Base-by-base conservation (phyloP, 2,888 invertebrate species). In the Nineta flava region DNA sequence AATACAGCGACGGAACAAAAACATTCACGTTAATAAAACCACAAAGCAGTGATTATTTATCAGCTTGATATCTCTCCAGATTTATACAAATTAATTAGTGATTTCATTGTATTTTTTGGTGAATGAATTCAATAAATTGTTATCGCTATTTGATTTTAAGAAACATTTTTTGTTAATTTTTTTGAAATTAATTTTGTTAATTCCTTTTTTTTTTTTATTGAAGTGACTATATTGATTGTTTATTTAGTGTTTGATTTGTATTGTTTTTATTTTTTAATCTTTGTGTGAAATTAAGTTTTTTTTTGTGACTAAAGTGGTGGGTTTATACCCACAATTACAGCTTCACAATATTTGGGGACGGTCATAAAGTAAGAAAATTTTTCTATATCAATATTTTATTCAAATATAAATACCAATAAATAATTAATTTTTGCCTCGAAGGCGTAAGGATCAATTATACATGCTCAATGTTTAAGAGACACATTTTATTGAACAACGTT, bases 301-400 rank as follows among this genome's bases (percentile, higher is more conserved):
- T 34, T 19, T 41, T 19, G 16, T 48, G n/a, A 26, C n/a, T 15
- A 19, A 16, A 19, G 17, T 13, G 44, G 44, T 15, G 45, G 49
- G 45, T 19, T 17, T 38, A 16, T 32, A 42, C 57, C 58, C 65
- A 65, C 66, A 63, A 60, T 55, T 57, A 53, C 60, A 60, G 61
- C 65, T 65, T 62, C 67, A 67, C 67, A 66, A 67, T 67, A 65
- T 67, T 67, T 59, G 66, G 66, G 57, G 67, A 67, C 57, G 65
- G 62, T 55, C 67, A 67, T 58, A 67, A 67, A 64, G 67, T 67
- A 62, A 57, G 53, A n/a, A 7, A 2, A 9, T 13, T 38, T 38
- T 38, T 38, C 15, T n/a, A n/a, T n/a, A n/a, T n/a, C 32, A 32
- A 9, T 32, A 9, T 32, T 32, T 32, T 10, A 32, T 32, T 32